A percentile compares a stretch with the other conserved stretches of the same genome.
Conservation (phyloP, 2,113 vertebrate genomes). For the Carassius auratus region DNA sequence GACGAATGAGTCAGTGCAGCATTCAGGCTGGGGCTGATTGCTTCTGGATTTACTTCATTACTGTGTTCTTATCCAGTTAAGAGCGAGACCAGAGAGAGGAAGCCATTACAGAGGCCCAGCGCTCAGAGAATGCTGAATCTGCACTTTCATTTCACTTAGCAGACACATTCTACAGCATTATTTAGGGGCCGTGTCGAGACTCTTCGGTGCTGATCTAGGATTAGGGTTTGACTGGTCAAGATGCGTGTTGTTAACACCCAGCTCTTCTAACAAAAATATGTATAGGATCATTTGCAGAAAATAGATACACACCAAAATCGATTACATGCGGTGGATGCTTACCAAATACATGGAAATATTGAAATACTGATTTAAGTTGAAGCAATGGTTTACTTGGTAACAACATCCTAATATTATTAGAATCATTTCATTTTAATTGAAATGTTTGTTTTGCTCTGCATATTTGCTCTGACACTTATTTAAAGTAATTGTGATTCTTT, state of each 20-base stretch:
- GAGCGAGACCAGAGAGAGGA: conserved; percentile 50
- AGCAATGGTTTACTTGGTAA: background rate
- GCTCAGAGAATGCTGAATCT: conserved; percentile 40
- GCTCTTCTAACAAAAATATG: background rate
- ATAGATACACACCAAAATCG: too few species aligned
- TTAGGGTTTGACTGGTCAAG: background rate
- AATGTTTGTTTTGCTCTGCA: background rate
- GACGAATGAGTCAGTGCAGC: conserved; percentile 54
- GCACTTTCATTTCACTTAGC: conserved; percentile 47
- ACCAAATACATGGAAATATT: background rate
- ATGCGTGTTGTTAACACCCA: conserved; percentile 1
- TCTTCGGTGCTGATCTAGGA: conserved; percentile 23
- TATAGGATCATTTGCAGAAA: background rate
- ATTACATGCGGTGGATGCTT: background rate
- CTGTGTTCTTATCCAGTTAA: conserved; percentile 56
- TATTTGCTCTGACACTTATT: background rate
- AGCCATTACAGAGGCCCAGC: conserved; percentile 27
- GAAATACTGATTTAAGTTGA: background rate
- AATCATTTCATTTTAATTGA: background rate
- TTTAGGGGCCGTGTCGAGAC: background rate
- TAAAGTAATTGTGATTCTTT: background rate
- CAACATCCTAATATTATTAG: background rate
- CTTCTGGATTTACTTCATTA: conserved; percentile 54
- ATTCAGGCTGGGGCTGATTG: conserved; percentile 53
- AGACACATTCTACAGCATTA: conserved; percentile 26